Base-by-base conservation (phyloP, 2,797 vertebrate species). In the Acanthis flammea region DNA sequence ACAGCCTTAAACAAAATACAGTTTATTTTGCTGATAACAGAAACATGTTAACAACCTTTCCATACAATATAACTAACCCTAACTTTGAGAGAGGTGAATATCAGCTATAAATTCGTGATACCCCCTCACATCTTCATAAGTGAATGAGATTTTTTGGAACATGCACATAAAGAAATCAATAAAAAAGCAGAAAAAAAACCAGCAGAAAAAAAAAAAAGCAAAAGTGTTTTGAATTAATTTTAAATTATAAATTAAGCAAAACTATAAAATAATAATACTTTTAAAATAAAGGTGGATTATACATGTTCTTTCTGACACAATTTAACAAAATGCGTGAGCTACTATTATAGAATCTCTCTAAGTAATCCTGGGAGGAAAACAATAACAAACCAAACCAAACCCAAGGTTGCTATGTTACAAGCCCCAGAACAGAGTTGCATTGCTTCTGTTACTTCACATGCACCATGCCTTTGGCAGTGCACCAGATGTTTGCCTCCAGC, bases 401-500 rank as follows among this genome's bases (percentile, higher is more conserved):
- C 24, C 22, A 27, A 48, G 45, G 47, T 17, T 89, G 84, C 42
- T 76, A 27, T n/a, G 28, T 24, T 92, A 39, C 77, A 74, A 58
- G 88, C 42, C 89, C 86, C 41, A 79, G 22, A 27, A 12, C 15
- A 84, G 76, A 37, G 61, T 92, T 89, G 41, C 37, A n/a, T 48
- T 91, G 61, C 45, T 50, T 53, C 63, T 53, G 16, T 86, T 82
- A 5, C 24, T 88, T 95, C 65, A 28, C 35, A 80, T 6, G 57
- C 9, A 58, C 22, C 11, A 3, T 81, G 95, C 85, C 55, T 70
- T 83, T 95, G 89, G 55, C 68, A 45, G 78, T 24, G 70, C 76
- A 82, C 31, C 55, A 92, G 65, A 51, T 90, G 77, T 94, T 90
- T 57, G 60, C 91, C 65, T 95, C 30, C 71, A 77, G 76, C 47